Percentiles rank a stretch among this genome's conserved stretches.
Evolutionary conservation across 2,797 vertebrate genomes (phyloP).

Genomic region (Clarias laeviceps): DNA sequence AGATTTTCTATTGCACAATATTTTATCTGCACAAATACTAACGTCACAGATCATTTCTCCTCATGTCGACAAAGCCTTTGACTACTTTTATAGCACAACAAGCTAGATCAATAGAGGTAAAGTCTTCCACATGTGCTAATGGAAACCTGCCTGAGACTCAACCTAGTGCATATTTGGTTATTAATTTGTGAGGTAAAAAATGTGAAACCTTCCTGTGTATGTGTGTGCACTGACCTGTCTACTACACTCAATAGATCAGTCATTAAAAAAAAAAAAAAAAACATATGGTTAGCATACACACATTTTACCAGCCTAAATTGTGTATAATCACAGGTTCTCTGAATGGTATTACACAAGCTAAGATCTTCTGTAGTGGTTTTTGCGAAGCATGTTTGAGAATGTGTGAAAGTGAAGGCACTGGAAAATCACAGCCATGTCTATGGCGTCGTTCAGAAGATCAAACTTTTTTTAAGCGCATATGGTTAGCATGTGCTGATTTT

Average conservation of each 20-base stretch:
- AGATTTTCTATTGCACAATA: not conserved
- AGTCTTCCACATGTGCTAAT: constrained; percentile 13
- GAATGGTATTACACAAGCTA: not conserved
- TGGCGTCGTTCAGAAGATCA: constrained; percentile 6
- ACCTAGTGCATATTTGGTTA: constrained; percentile 14
- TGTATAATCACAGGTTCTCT: constrained; percentile 12
- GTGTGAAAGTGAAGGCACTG: constrained; percentile 19
- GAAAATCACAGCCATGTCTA: constrained; percentile 5
- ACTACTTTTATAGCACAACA: not conserved
- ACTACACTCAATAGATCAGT: constrained; percentile 9
- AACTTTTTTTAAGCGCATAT: constrained; percentile 1
- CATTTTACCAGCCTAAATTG: constrained; percentile 1
- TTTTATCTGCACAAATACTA: not conserved
- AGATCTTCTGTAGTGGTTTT: constrained; percentile 12
- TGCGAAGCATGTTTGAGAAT: constrained; percentile 10
- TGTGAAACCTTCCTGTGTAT: constrained; percentile 1
- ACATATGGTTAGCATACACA: constrained; percentile 10
- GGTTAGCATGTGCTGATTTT: constrained; percentile 20
- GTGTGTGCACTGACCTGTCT: constrained; percentile 8
- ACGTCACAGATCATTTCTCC: not conserved
- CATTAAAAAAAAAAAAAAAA: not conserved
- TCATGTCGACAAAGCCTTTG: not conserved
- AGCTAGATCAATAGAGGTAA: constrained; percentile 9
- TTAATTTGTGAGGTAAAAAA: constrained; percentile 16
- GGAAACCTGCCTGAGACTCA: not conserved